These are phyloP conservation scores for Drosophila busckii DNA, from an alignment of 1,140 invertebrate species.

Conservation along the genomic window DNA sequence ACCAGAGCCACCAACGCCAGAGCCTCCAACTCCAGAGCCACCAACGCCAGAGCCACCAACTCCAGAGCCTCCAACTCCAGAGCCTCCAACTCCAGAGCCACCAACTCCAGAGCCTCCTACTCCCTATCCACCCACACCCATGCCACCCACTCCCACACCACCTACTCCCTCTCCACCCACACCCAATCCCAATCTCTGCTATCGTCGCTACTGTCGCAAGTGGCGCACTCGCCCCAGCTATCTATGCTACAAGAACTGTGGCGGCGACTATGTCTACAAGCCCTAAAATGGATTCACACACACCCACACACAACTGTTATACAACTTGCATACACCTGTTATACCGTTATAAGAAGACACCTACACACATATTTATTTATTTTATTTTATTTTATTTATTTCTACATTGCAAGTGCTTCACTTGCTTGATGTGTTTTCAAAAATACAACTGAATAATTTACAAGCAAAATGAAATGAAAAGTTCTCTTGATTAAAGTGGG, in stretches of 20 bases:
- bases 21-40: neutral
- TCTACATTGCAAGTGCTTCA: conserved; percentile 54
- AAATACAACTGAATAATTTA: conserved; percentile 45
- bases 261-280: conserved; percentile 39
- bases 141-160: conserved; percentile 1
- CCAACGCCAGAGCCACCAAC: neutral
- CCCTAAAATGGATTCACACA: conserved; percentile 25
- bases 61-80: neutral
- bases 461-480: conserved; percentile 37
- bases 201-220: conserved; percentile 60
- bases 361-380: conserved; percentile 45
- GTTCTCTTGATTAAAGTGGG: neutral
- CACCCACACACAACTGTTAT: conserved; percentile 14
- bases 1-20: neutral
- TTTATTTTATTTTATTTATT: conserved; percentile 58
- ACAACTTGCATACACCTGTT: conserved; percentile 31
- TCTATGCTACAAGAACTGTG: conserved; percentile 55
- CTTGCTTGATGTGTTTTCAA: conserved; percentile 39
- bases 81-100: neutral
- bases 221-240: conserved; percentile 59
- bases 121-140: conserved; percentile 6
- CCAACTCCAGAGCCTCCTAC: conserved; percentile 7
- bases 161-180: conserved; percentile 35
- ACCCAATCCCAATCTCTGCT: conserved; percentile 51
- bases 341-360: no score